A percentile compares a stretch with the other conserved stretches of the same genome.
phyloP scores from a whole-genome alignment of 2,888 invertebrate species.

The Amphiduros pacificus region DNA sequence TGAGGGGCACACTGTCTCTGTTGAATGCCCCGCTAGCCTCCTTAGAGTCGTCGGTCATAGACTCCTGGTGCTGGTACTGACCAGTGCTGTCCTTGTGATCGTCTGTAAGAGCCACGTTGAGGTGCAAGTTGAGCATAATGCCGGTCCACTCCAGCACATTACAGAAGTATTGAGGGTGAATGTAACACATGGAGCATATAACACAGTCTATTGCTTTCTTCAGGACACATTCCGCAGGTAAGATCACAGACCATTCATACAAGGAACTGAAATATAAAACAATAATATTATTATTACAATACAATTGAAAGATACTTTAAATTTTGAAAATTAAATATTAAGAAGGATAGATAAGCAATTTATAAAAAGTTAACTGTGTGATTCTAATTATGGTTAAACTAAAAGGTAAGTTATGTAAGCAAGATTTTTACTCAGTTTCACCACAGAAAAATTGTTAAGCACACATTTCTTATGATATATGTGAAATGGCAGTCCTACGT shows the following conservation, averaged over 20 bases:
- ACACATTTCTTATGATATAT: too few species aligned
- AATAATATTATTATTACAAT: too few species aligned
- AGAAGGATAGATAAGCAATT: too few species aligned
- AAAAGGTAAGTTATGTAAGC: too few species aligned
- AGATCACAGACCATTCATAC: constrained; percentile 75
- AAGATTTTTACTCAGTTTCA: too few species aligned
- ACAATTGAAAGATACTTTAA: too few species aligned
- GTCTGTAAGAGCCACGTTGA: constrained; percentile 67
- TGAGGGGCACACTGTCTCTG: constrained; percentile 24
- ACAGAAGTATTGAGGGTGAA: constrained; percentile 77
- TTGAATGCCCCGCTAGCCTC: constrained; percentile 41
- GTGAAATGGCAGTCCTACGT: too few species aligned
- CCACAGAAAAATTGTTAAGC: too few species aligned
- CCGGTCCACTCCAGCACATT: constrained; percentile 75
- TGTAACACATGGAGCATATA: constrained; percentile 83
- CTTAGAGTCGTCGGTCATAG: constrained; percentile 56
- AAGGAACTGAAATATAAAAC: constrained; percentile 64
- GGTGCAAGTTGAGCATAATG: constrained; percentile 49
- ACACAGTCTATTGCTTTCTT: constrained; percentile 85
- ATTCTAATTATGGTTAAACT: too few species aligned
- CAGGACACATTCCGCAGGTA: constrained; percentile 70
- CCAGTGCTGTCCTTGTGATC: constrained; percentile 61
- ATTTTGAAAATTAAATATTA: too few species aligned
- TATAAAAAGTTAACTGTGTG: too few species aligned
- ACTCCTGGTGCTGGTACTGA: constrained; percentile 27